These are phyloP conservation scores for Ianthella basta DNA, from an alignment of 37 sponge, comb jelly and placozoan genomes.

Conservation along the genomic window DNA sequence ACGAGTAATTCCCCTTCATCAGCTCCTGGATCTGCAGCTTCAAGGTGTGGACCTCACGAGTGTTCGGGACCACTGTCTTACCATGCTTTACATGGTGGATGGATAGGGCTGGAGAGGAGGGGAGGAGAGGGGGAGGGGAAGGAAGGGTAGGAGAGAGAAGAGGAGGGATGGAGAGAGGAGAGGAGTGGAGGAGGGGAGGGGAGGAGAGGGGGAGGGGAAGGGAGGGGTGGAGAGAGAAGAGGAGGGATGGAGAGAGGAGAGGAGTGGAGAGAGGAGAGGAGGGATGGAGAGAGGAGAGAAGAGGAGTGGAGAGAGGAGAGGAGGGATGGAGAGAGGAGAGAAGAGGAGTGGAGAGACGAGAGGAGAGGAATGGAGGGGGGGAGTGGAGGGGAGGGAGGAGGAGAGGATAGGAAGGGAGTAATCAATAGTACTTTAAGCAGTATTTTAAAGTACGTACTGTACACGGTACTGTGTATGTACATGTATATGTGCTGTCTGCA, in stretches of 20 bases:
- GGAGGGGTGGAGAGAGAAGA: not conserved
- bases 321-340: not conserved
- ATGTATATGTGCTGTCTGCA: not conserved
- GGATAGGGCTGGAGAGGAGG: conserved; percentile 59
- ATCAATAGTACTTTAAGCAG: not conserved
- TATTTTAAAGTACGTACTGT: not conserved
- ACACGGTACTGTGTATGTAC: not conserved
- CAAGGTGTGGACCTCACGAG: conserved; percentile 88
- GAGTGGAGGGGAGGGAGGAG: not conserved
- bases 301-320: not conserved
- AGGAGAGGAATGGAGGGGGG: not conserved
- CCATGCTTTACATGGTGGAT: conserved; percentile 87
- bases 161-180: not conserved
- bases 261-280: not conserved
- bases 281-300: not conserved
- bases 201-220: not conserved
- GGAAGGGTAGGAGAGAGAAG: not conserved
- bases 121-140: not conserved
- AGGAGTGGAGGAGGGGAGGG: not conserved
- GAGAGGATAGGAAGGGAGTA: not conserved
- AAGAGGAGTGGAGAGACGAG: not conserved
- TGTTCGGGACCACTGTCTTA: conserved; percentile 46
- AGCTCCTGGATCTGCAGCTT: conserved; percentile 96
- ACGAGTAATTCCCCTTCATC: conserved; percentile 95
- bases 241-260: not conserved